Base-by-base conservation (phyloP, 2,888 invertebrate species). In the Pristionchus fissidentatus region DNA sequence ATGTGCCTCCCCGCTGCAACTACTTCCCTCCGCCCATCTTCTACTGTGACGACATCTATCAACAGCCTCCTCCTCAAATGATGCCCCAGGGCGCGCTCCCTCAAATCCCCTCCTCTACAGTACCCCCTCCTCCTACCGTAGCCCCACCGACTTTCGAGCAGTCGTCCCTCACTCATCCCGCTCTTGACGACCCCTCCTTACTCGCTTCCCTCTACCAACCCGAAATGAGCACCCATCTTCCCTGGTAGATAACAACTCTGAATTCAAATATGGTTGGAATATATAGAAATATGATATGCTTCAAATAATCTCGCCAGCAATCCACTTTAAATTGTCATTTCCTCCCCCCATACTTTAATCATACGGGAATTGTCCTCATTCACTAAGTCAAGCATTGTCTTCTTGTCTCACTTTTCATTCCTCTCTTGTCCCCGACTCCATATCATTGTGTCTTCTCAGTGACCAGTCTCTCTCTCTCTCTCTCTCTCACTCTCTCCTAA, bases 1-100 rank as follows among this genome's bases (percentile, higher is more conserved):
- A 82, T 70, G 8, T 35, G 7, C 7, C 73, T 19, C 26, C 80
- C 4, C 55, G 60, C 13, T 49, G 32, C 15, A 60, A 60, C 32
- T 82, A 66, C 70, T 82, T 66, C 49, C 49, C 49, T 38, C 49
- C 60, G 13, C 80, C 77, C 5, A 19, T 70, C 1, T 82, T 82
- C 70, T 82, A 66, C 70, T 82, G 82, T 52, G 82, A n/a, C n/a
- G n/a, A 82, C 52, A 52, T 82, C 22, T 82, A 82, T 49, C 26
- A 26, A 49, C 32, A 26, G 38, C 15, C 62, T 19, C 26, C 60
- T 80, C 60, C 62, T 35, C 57, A 66, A 4, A 66, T 66, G 66
- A 10, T 66, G 8, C 38, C 35, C 13, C 22, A 41, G 41, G 26
- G 29, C 29, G 15, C 41, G 3, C 41, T 78, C 8, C n/a, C 52